Percentiles rank a stretch among this genome's conserved stretches.
Conservation (phyloP, 2,113 vertebrate genomes). For the Hemichromis elongatus region DNA sequence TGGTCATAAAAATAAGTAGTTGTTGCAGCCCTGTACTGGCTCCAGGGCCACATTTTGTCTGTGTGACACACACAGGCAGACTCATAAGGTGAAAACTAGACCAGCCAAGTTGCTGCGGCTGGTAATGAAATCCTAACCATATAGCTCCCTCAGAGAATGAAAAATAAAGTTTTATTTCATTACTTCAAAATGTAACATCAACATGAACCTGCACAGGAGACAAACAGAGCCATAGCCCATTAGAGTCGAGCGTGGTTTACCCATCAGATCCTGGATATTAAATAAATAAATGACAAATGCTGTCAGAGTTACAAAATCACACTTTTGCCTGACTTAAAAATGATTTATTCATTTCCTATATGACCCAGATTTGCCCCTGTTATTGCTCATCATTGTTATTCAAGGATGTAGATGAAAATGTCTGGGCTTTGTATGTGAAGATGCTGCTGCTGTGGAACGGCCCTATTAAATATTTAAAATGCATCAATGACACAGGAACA, state of each 20-base stretch:
- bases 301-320: neutral
- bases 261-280: neutral
- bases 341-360: neutral
- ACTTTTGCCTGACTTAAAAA: neutral
- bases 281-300: neutral
- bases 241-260: neutral
- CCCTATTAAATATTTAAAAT: conserved; percentile 63
- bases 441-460: conserved; percentile 18
- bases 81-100: neutral
- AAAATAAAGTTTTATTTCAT: neutral
- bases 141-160: neutral
- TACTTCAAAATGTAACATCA: neutral
- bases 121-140: neutral
- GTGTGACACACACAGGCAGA: neutral
- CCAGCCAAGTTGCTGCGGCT: neutral
- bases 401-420: neutral
- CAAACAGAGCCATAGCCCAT: neutral
- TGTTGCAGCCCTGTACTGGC: neutral
- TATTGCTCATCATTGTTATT: conserved; percentile 38
- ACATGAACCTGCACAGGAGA: neutral
- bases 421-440: conserved; percentile 20
- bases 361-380: neutral
- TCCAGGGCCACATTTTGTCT: neutral
- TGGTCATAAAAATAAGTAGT: neutral
- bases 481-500: conserved; percentile 45